Percentiles rank a stretch among this genome's conserved stretches.
phyloP scores from a whole-genome alignment of 1,140 invertebrate genomes.

The Rhysida immarginata region DNA sequence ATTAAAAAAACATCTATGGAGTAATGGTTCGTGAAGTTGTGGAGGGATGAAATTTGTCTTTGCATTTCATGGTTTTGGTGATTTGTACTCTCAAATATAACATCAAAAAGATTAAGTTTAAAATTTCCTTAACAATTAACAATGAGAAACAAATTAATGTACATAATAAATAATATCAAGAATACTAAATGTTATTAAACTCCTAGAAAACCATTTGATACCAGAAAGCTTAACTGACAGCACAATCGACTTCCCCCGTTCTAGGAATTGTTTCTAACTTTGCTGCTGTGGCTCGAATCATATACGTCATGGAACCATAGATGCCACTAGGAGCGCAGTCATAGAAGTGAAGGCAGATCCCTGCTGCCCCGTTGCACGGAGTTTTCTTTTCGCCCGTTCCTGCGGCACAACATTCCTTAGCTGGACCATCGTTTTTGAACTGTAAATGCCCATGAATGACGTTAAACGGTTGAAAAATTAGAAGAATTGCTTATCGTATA shows the following conservation, averaged over 20 bases:
- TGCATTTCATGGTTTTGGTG: too few species aligned
- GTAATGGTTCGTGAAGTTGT: too few species aligned
- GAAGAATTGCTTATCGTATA: neutral
- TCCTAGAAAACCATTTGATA: too few species aligned
- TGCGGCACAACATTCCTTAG: conserved; percentile 78
- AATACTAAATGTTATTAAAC: neutral
- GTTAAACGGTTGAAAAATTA: neutral
- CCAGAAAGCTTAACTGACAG: conserved; percentile 40
- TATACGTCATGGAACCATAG: conserved; percentile 95
- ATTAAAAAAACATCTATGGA: neutral
- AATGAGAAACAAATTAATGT: neutral
- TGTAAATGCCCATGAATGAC: conserved; percentile 26
- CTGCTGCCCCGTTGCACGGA: conserved; percentile 77
- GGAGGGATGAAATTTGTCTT: too few species aligned
- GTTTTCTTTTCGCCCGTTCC: conserved; percentile 41
- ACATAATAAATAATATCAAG: neutral
- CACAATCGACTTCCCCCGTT: conserved; percentile 61
- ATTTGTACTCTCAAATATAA: too few species aligned
- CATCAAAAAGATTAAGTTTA: neutral
- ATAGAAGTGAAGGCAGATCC: conserved; percentile 93
- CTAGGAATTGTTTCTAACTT: conserved; percentile 57
- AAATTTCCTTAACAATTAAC: neutral
- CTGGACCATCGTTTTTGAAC: conserved; percentile 71
- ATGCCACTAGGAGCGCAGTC: conserved; percentile 93
- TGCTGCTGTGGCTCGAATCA: conserved; percentile 67